Evolutionary conservation across 1,140 invertebrate genomes (phyloP), one percentile per base, ranked within the genome.

Genomic region (Sinella curviseta): DNA sequence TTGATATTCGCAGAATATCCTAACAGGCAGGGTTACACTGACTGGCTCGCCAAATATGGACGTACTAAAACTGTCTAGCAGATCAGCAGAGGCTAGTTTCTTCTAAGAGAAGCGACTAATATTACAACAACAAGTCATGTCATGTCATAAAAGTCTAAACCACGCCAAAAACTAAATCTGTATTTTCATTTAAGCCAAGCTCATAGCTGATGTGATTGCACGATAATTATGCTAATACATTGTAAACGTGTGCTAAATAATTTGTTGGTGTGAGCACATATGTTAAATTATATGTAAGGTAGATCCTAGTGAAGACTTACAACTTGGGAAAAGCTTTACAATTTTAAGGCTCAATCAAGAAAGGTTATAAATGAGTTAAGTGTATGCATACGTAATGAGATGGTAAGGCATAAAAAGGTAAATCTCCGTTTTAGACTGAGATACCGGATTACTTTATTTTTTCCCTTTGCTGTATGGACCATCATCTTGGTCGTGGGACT

Each of bases 1-100:
- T n/a, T n/a, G n/a, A n/a, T n/a, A 31, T 70, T 70, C 31, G 65
- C 65, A 70, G 26, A 70, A 70, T 31, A 70, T 70, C 28, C 31
- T 14, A 20, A 48, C 39, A 20, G 39, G 39, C 20, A 48, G 39
- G 20, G n/a, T n/a, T n/a, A 48, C 39, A 20, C 39, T 48, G 8
- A 48, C 39, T 48, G 39, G 20, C 65, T 70, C 30, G 26, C 65
- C 65, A 70, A 70, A 70, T 70, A 70, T 70, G 65, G 65, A 31
- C 30, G 14, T 14, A 70, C 65, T 70, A 70, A 31, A 30, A 70
- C 26, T 31, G 8, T 30, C 31, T n/a, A 70, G 26, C 12, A 31
- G 8, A 1, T 60, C 57, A 60, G 24, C 14, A 20, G 20, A 20
- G 39, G 39, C 39, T 48, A 48, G 20, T 48, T 48, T 48, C 8